Conservation (phyloP, 1,140 invertebrate genomes). For the Drosophila baimaii region DNA sequence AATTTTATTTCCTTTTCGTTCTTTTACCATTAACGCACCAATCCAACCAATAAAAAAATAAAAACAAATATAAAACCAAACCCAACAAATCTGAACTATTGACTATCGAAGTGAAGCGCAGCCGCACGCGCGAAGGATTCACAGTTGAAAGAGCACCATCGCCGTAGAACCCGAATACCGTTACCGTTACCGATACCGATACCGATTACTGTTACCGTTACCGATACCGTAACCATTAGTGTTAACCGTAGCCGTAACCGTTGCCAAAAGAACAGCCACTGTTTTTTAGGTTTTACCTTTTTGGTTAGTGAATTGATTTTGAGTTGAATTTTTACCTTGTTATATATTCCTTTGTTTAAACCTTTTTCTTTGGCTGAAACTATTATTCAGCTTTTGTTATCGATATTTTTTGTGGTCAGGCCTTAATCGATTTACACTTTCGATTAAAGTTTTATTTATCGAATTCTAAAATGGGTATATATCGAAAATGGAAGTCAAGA, state of each 20-base stretch:
- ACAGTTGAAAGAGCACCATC: slow-evolving; percentile 83
- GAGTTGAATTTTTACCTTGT: slow-evolving; percentile 30
- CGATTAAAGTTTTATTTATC: not conserved
- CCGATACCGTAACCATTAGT: slow-evolving; percentile 36
- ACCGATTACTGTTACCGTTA: slow-evolving; percentile 34
- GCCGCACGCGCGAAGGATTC: slow-evolving; percentile 86
- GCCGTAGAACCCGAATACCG: slow-evolving; percentile 69
- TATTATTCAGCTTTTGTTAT: slow-evolving; percentile 41
- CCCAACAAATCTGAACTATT: slow-evolving; percentile 47
- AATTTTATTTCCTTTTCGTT: slow-evolving; percentile 64
- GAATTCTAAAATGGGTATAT: not conserved
- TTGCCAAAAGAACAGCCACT: slow-evolving; percentile 59
- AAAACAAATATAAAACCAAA: slow-evolving; percentile 49
- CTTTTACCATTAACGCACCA: slow-evolving; percentile 79
- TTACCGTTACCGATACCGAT: slow-evolving; percentile 35
- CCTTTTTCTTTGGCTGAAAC: slow-evolving; percentile 22
- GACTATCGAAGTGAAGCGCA: slow-evolving; percentile 85
- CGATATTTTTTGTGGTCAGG: slow-evolving; percentile 25
- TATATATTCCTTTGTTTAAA: slow-evolving; percentile 14
- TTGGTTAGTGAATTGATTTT: slow-evolving; percentile 71
- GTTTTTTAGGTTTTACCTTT: slow-evolving; percentile 67
- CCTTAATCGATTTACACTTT: not conserved
- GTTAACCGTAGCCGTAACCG: slow-evolving; percentile 42
- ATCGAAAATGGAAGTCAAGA: not conserved
- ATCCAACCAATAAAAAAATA: slow-evolving; percentile 61